Evolutionary conservation across 1,140 invertebrate species (phyloP), one percentile per base, ranked within the genome.

Genomic region (Chymomyza costata): DNA sequence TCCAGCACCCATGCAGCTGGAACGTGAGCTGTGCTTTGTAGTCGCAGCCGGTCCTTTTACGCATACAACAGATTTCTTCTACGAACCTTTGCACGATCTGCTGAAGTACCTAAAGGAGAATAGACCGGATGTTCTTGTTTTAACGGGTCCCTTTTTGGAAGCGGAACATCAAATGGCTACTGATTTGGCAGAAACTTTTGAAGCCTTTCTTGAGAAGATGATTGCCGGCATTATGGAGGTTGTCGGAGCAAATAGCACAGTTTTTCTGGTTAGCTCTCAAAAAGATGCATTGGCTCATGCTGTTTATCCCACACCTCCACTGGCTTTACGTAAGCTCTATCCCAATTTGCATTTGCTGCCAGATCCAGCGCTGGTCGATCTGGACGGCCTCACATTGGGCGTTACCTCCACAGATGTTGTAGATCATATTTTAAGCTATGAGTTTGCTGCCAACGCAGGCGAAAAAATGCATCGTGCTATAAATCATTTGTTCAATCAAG

Each of bases 131-230:
- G 85, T 96, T 3, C 88, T 94, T 19, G 89, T 97, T 59, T 86
- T 97, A 39, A 88, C 92, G 3, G 95, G 95, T 0, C 95, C 95
- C 3, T 95, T 97, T 68, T 66, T 96, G 21, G 94, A 97, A 70
- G 85, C 86, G 5, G 90, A 88, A 44, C 91, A 94, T 84, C 83
- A 87, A 1, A 86, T 89, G 17, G 84, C 94, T 17, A 86, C 87
- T 31, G 88, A 90, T 6, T 85, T 90, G 46, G 86, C 86, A 0
- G 89, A 91, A 56, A 90, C 91, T 1, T 94, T 89, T 84, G 90
- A 92, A 39, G 87, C 90, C 2, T 89, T 92, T 50, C 95, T 95
- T 78, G 88, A 92, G 32, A 89, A 89, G 65, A 85, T 93, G 46
- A 76, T 95, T 6, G 85, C 89, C n/a, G 88, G 87, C 55, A 87